Percentiles rank a stretch among this genome's conserved stretches.
Evolutionary conservation across 2,113 vertebrate species (phyloP).

Genomic region (Aptenodytes patagonicus): DNA sequence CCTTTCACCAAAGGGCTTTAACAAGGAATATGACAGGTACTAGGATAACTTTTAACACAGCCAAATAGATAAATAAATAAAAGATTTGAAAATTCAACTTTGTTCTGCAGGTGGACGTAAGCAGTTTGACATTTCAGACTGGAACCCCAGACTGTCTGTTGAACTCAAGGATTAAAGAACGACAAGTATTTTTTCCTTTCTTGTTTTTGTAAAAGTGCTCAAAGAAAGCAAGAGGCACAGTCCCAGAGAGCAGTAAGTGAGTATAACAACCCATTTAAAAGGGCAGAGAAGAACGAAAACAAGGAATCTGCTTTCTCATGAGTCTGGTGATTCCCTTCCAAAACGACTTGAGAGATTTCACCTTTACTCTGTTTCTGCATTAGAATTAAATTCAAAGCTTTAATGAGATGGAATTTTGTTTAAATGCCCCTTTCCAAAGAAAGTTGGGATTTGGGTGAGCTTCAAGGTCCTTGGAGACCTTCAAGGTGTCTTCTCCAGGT

Average conservation of each 20-base stretch:
- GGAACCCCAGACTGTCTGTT: neutral
- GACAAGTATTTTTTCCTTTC: neutral
- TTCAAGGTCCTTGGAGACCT: neutral
- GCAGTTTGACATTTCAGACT: conserved; percentile 46
- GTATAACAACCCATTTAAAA: neutral
- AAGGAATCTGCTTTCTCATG: neutral
- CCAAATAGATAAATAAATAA: conserved; percentile 36
- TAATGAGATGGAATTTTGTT: neutral
- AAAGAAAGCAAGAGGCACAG: neutral
- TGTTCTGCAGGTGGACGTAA: neutral
- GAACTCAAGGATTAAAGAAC: conserved; percentile 10
- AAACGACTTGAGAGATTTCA: neutral
- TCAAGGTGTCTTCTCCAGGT: neutral
- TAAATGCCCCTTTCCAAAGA: neutral
- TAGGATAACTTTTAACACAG: conserved; percentile 11
- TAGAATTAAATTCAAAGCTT: neutral
- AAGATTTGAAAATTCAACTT: conserved; percentile 51
- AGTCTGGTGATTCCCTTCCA: neutral
- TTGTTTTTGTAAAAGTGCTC: neutral
- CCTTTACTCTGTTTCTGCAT: neutral
- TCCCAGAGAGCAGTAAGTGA: neutral
- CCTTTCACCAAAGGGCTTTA: conserved; percentile 26
- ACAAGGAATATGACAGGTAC: conserved; percentile 17
- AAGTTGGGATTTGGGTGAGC: neutral
- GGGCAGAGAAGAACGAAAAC: neutral